Evolutionary conservation across 2,797 vertebrate genomes (phyloP).

Genomic region (Coluber constrictor): DNA sequence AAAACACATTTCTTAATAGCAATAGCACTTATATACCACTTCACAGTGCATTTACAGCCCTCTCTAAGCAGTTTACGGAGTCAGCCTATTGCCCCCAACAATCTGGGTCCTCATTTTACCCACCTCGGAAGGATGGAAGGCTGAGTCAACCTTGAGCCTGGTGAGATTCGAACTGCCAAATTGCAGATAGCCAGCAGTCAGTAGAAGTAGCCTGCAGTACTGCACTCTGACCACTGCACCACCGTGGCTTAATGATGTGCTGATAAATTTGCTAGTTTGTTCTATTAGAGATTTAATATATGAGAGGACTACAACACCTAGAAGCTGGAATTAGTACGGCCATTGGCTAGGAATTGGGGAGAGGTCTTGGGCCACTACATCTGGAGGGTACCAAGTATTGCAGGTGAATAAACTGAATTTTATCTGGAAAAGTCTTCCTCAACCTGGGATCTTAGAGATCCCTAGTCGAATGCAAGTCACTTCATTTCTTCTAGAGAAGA

Average conservation of each 20-base stretch:
- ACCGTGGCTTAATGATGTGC: neutral
- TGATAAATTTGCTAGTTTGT: neutral
- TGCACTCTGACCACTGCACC: no score
- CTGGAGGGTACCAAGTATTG: no score
- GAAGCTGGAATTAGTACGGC: neutral
- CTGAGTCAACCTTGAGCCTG: no score
- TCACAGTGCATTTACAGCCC: no score
- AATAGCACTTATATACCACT: no score
- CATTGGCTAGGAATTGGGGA: neutral
- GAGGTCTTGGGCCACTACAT: neutral
- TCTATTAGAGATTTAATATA: neutral
- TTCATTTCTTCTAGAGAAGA: neutral
- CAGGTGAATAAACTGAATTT: neutral
- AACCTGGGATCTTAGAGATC: neutral
- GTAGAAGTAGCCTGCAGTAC: no score
- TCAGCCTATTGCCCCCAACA: no score
- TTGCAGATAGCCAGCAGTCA: no score
- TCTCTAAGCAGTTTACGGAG: no score
- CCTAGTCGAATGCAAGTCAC: neutral
- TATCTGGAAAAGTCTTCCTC: neutral
- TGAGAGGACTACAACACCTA: neutral
- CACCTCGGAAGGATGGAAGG: no score
- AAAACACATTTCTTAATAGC: neutral
- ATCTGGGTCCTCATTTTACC: no score
- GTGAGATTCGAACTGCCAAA: no score